Base-by-base conservation (phyloP, 2,113 vertebrate genomes). In the Garra rufa region DNA sequence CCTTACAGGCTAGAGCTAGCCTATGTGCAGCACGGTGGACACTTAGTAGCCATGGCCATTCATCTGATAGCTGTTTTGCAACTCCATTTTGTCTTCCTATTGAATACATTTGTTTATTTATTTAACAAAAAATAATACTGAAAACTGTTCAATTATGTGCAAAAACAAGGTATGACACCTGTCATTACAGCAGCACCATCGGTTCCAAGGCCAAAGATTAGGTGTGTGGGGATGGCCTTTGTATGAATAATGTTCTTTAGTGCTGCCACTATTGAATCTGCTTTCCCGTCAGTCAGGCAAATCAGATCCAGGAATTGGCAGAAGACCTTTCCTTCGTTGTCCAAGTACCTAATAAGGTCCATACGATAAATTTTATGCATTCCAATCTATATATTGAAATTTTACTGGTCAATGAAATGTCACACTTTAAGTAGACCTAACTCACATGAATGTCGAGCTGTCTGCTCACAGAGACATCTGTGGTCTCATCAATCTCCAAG, bases 371-470 rank as follows among this genome's bases (percentile, higher is more conserved):
- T 79, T 63, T 63, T 9, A 43, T 59, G 55, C 52, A 9, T 34
- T 67, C 34, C 13, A 67, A 79, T 34, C 38, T 79, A 17, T 59
- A 52, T 79, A 34, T 61, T 38, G 10, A 41, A 57, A 6, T 30
- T 14, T 41, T 41, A 79, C 63, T 57, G 30, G 69, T 44, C 41
- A 44, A 61, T 63, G 34, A 41, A 43, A 57, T 77, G 26, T 38
- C 44, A 63, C 30, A 79, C 21, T 43, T n/a, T 24, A 8, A 79
- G 43, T 79, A 41, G 19, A 41, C 3, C 38, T 59, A 85, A 69
- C 70, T 85, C 34, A 81, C 44, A 6, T 85, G 69, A 19, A 85
- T 19, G 63, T 85, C 69, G 7, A 85, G 84, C 41, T 85, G 69
- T 7, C 50, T 24, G 34, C 26, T 24, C 55, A 76, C 24, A 21